A percentile compares a stretch with the other conserved stretches of the same genome.
These are phyloP conservation scores for Mesocricetus auratus DNA, from an alignment of 2,113 vertebrate genomes.

Conservation along the genomic window DNA sequence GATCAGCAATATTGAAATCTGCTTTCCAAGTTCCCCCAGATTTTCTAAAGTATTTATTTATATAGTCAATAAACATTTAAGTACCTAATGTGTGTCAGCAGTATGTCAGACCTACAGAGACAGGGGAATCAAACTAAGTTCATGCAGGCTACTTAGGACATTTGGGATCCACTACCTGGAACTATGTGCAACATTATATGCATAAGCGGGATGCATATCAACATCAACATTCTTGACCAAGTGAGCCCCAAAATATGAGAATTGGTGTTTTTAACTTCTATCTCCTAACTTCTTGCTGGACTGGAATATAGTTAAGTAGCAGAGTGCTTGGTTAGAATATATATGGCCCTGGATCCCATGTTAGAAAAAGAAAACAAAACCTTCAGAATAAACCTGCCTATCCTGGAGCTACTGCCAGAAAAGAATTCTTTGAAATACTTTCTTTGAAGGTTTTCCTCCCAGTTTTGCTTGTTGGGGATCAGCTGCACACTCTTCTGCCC, in stretches of 20 bases:
- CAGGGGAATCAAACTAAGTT: accelerated
- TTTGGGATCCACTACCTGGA: neutral
- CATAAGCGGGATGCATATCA: neutral
- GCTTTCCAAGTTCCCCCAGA: neutral
- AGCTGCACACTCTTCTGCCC: neutral
- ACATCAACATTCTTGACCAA: neutral
- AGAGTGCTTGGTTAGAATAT: neutral
- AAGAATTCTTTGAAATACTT: neutral
- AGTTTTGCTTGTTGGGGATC: neutral
- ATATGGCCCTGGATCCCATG: neutral
- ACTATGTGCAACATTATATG: neutral
- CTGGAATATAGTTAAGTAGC: neutral
- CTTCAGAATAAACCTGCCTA: neutral
- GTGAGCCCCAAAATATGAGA: neutral
- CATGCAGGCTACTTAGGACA: accelerated
- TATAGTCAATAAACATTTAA: neutral
- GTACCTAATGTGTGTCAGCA: neutral
- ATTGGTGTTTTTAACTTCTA: neutral
- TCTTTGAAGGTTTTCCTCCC: neutral
- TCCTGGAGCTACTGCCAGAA: neutral
- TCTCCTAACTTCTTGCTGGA: neutral
- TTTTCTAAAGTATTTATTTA: neutral
- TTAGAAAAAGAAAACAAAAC: neutral
- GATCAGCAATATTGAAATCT: neutral
- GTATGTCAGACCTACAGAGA: neutral